Evolutionary conservation across 2,888 invertebrate species (phyloP).

Genomic region (Trichogramma dendrolimi): DNA sequence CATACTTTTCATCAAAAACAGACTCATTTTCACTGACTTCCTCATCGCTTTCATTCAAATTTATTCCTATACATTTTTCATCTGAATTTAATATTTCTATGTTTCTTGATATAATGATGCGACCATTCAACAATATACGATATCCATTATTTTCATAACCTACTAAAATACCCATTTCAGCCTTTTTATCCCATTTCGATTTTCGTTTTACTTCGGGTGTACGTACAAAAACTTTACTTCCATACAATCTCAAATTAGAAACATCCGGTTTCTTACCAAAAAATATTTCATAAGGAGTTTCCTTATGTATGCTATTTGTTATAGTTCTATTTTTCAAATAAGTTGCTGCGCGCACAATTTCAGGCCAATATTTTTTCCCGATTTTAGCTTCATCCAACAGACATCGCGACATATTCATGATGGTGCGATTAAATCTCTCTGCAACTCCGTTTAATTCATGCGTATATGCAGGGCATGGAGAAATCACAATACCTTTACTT

Average conservation of each 20-base stretch:
- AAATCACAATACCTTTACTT: conserved; percentile 22
- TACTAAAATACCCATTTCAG: conserved; percentile 22
- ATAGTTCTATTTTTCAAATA: conserved; percentile 20
- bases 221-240: conserved; percentile 24
- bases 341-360: conserved; percentile 9
- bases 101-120: conserved; percentile 24
- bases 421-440: conserved; percentile 13
- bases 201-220: conserved; percentile 15
- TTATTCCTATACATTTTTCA: conserved; percentile 17
- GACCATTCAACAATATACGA: conserved; percentile 19
- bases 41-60: not conserved
- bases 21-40: too few species aligned
- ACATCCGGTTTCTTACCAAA: conserved; percentile 23
- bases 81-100: conserved; percentile 22
- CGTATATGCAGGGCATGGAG: conserved; percentile 10
- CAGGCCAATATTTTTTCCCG: conserved; percentile 11
- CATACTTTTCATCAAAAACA: not conserved
- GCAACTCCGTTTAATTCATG: conserved; percentile 24
- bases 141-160: conserved; percentile 25
- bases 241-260: conserved; percentile 22
- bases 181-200: conserved; percentile 23
- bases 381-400: conserved; percentile 21
- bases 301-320: conserved; percentile 17
- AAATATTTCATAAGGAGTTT: conserved; percentile 24
- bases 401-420: conserved; percentile 21